Evolutionary conservation across 1,140 invertebrate genomes (phyloP).

Genomic region (Scaptomyza montana): DNA sequence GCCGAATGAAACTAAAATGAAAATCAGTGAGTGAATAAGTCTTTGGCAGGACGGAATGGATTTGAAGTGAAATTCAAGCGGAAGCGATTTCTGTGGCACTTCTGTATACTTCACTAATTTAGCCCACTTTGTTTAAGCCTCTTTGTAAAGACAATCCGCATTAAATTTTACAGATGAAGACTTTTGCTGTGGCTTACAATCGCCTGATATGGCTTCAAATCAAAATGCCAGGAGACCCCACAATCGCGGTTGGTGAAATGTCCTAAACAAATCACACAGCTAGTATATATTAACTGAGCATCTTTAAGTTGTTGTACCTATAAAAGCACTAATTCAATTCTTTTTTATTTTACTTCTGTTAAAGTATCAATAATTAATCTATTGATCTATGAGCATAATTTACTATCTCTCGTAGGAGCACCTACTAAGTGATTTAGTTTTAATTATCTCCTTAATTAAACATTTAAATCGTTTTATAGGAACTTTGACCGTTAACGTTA

Average conservation of each 20-base stretch:
- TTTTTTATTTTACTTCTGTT: constrained; percentile 6
- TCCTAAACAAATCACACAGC: constrained; percentile 29
- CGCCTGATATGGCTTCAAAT: constrained; percentile 87
- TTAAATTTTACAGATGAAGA: constrained; percentile 91
- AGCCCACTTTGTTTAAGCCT: not conserved
- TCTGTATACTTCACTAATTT: no score
- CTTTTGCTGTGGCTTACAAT: constrained; percentile 92
- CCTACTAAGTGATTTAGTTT: not conserved
- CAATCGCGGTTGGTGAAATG: constrained; percentile 80
- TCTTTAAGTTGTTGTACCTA: not conserved
- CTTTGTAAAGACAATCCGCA: constrained; percentile 22
- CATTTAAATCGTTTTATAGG: constrained; percentile 85
- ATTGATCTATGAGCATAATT: not conserved
- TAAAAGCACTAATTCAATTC: constrained; percentile 7
- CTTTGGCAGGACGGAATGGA: no score
- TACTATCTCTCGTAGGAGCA: not conserved
- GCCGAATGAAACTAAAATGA: no score
- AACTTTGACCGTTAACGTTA: constrained; percentile 95
- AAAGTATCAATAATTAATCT: not conserved
- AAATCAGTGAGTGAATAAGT: no score
- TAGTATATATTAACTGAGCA: constrained; percentile 4
- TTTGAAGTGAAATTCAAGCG: no score
- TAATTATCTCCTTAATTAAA: not conserved
- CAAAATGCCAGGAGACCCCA: constrained; percentile 82
- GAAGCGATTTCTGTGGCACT: no score